A percentile compares a stretch with the other conserved stretches of the same genome.
Evolutionary conservation across 2,888 invertebrate species (phyloP).

Genomic region (Noctua janthina): DNA sequence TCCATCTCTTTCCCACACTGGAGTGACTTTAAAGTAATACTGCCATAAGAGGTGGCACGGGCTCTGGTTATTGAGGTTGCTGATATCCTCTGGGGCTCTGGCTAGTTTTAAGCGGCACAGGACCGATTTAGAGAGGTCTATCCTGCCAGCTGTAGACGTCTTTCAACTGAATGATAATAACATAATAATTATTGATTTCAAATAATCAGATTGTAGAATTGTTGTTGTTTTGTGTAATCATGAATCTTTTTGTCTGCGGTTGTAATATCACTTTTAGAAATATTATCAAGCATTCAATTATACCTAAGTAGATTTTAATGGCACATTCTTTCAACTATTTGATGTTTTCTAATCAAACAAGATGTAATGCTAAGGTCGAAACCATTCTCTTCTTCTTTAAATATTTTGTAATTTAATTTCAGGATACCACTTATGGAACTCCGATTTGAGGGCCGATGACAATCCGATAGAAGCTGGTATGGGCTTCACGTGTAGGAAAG

Average conservation of each 20-base stretch:
- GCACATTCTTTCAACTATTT: not conserved
- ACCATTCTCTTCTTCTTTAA: not conserved
- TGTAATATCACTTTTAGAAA: not conserved
- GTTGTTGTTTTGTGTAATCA: not conserved
- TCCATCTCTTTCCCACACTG: not conserved
- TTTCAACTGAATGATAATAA: not conserved
- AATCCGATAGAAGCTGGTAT: conserved; percentile 96
- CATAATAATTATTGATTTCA: too few relatives aligned
- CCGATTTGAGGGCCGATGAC: conserved; percentile 95
- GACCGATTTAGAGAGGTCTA: not conserved
- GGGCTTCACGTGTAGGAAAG: conserved; percentile 94
- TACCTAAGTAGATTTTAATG: not conserved
- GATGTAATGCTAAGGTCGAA: not conserved
- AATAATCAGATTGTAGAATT: too few relatives aligned
- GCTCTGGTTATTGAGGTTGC: not conserved
- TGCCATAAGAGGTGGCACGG: not conserved
- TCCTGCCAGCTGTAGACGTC: not conserved
- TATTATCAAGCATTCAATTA: not conserved
- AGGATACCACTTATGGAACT: conserved; percentile 97
- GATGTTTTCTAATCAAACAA: not conserved
- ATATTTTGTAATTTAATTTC: conserved; percentile 45
- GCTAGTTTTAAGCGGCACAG: not conserved
- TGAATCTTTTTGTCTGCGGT: not conserved
- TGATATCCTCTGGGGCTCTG: too few relatives aligned
- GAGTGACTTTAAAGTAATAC: not conserved